Evolutionary conservation across 2,888 invertebrate species (phyloP).

Genomic region (Acrobasis suavella): DNA sequence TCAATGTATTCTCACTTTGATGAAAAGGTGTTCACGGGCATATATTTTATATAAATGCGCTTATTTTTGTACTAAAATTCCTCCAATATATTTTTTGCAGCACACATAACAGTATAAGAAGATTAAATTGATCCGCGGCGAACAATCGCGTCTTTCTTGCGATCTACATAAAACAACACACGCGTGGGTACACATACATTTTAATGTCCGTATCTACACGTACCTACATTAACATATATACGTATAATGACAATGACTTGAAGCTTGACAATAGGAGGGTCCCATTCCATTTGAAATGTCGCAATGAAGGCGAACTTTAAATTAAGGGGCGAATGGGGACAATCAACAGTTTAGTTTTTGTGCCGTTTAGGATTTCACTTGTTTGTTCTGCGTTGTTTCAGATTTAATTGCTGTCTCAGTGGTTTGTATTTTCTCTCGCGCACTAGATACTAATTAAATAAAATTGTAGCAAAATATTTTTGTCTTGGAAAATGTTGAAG

Average conservation of each 20-base stretch:
- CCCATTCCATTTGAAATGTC: constrained; percentile 44
- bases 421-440: constrained; percentile 5
- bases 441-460: constrained; percentile 8
- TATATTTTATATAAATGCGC: constrained; percentile 34
- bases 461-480: constrained; percentile 12
- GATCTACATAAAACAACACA: constrained; percentile 24
- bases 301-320: constrained; percentile 49
- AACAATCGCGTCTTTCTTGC: constrained; percentile 2
- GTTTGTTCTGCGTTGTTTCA: constrained; percentile 17
- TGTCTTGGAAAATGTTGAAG: not conserved
- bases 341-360: constrained; percentile 35
- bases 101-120: constrained; percentile 6
- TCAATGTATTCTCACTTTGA: too few species aligned
- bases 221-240: constrained; percentile 6
- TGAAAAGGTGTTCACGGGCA: too few species aligned
- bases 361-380: constrained; percentile 24
- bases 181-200: constrained; percentile 14
- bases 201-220: constrained; percentile 8
- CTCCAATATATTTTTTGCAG: not conserved
- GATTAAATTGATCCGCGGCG: constrained; percentile 9
- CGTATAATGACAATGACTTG: constrained; percentile 42
- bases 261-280: constrained; percentile 38
- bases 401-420: not conserved
- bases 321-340: constrained; percentile 45
- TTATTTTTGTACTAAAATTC: not conserved